These are phyloP conservation scores for Enteromius radiatus DNA, from an alignment of 2,797 vertebrate species.

Conservation along the genomic window DNA sequence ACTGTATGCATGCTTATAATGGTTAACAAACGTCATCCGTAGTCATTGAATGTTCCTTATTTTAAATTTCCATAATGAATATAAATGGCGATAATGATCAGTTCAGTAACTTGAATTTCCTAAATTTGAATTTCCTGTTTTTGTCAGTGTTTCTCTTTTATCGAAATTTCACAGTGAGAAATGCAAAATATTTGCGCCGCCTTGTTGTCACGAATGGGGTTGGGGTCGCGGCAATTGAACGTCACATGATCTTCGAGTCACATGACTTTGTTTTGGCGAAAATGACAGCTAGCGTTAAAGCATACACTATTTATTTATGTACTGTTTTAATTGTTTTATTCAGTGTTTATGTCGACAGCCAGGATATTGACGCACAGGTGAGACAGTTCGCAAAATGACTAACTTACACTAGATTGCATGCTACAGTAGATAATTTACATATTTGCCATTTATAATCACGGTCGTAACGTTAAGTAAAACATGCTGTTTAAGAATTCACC, in stretches of 20 bases:
- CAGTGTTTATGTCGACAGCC: slow-evolving; percentile 6
- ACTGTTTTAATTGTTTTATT: slow-evolving; percentile 45
- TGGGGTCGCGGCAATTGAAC: not conserved
- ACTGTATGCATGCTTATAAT: no score
- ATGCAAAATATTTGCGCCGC: slow-evolving; percentile 65
- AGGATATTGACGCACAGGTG: slow-evolving; percentile 37
- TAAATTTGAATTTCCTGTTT: no score
- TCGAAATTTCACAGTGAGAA: not conserved
- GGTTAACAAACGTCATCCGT: not conserved
- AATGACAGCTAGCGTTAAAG: slow-evolving; percentile 70
- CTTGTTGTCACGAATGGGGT: not conserved
- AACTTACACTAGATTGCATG: not conserved
- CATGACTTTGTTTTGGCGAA: slow-evolving; percentile 69
- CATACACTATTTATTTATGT: slow-evolving; percentile 60
- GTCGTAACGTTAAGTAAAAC: not conserved
- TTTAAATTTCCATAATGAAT: not conserved
- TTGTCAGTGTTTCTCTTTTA: not conserved
- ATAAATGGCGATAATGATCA: not conserved
- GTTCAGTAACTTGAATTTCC: not conserved
- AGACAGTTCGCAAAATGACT: not conserved
- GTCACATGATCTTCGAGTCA: slow-evolving; percentile 61
- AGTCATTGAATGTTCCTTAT: not conserved
- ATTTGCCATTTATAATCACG: not conserved
- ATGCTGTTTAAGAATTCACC: not conserved
- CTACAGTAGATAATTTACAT: not conserved